These are phyloP conservation scores for Diplodus puntazzo DNA, from an alignment of 2,797 vertebrate genomes.

Conservation along the genomic window DNA sequence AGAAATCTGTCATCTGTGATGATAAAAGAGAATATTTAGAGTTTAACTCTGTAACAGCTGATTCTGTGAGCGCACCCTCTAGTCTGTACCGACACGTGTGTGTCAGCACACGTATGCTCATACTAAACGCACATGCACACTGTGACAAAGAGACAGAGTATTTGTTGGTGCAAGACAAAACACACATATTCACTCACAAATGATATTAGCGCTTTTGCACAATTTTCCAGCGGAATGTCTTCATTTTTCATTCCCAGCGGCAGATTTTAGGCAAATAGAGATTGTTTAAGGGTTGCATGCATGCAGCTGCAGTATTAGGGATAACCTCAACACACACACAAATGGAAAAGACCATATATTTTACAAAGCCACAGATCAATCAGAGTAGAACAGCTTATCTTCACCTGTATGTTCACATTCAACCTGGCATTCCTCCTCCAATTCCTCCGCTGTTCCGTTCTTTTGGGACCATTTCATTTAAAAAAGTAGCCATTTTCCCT, in stretches of 20 bases:
- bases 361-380: slow-evolving; percentile 29
- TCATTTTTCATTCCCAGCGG: slow-evolving; percentile 42
- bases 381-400: slow-evolving; percentile 13
- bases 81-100: slow-evolving; percentile 14
- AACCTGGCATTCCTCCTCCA: slow-evolving; percentile 5
- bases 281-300: slow-evolving; percentile 56
- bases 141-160: slow-evolving; percentile 17
- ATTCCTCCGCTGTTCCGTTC: background rate
- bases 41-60: slow-evolving; percentile 43
- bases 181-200: slow-evolving; percentile 10
- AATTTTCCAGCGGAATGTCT: slow-evolving; percentile 37
- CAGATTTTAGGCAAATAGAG: slow-evolving; percentile 64
- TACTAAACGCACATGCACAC: background rate
- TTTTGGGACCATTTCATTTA: slow-evolving; percentile 20
- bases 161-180: background rate
- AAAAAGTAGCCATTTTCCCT: background rate
- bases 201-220: slow-evolving; percentile 4
- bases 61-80: slow-evolving; percentile 33
- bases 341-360: background rate
- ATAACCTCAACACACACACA: slow-evolving; percentile 13
- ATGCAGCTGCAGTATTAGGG: slow-evolving; percentile 52
- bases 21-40: slow-evolving; percentile 75
- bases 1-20: slow-evolving; percentile 69
- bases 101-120: slow-evolving; percentile 22
- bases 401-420: slow-evolving; percentile 27